Evolutionary conservation across 1,140 invertebrate genomes (phyloP), one percentile per base, ranked within the genome.

Genomic region (Reticulitermes speratus): DNA sequence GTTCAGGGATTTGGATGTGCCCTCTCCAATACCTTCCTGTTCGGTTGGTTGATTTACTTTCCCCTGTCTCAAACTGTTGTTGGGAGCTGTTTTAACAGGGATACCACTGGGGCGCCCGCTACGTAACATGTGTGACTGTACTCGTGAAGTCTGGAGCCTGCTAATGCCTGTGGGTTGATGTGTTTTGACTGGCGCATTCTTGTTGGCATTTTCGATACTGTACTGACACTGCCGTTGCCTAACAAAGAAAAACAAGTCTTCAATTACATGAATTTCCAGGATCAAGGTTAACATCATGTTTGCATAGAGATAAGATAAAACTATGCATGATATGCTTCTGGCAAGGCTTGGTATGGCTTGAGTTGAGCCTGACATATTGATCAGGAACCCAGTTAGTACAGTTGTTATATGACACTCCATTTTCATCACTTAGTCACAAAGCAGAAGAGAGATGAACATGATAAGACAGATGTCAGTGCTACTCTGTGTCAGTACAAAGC

Each of bases 101-200:
- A 87, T 87, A 30, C 87, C 87, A 87, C 87, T 87, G 3, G 87
- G 87, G 25, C 87, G 87, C 19, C 83, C 83, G 12, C 83, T 52
- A 55, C 83, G 83, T 2, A 30, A 52, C 0, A 1, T 21, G 14
- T 16, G 52, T 55, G 52, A 30, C 16, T 45, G 83, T n/a, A 14
- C 21, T 3, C 48, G 21, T 45, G 45, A 52, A 30, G 83, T 7
- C 9, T 84, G 45, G 8, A 48, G 30, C 55, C 83, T 45, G 52
- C 44, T 30, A 59, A 48, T 12, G 16, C 8, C 25, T n/a, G 65
- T 2, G 14, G 65, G n/a, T 25, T 30, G 59, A 65, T 23, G 21
- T 11, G 83, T 23, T 84, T 48, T 48, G 6, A 45, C 83, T 30
- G 11, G 83, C 30, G 30, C n/a, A 14, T 21, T 44, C 44, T 52